Base-by-base conservation (phyloP, 1,140 invertebrate species). In the Archivesica marissinica region DNA sequence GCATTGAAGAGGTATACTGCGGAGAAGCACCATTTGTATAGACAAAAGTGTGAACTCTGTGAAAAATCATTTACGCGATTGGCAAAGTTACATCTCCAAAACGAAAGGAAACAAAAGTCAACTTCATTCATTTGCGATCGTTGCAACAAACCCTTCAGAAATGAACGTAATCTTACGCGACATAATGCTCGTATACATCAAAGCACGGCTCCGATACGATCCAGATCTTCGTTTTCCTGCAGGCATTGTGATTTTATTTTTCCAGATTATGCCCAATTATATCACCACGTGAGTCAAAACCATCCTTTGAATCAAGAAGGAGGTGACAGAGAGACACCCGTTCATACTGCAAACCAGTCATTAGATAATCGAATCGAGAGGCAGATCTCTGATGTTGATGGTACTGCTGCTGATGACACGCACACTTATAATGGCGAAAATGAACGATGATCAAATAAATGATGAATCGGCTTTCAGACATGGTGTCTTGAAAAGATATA, bases 251-350 rank as follows among this genome's bases (percentile, higher is more conserved):
- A 79, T 1, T 20, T n/a, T 20, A 20, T n/a, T 30, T 79, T 79
- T 38, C 2, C 28, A 6, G 33, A 50, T 47, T 79, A 79, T n/a
- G 28, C 1, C 25, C 3, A 79, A 56, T 59, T 79, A 38, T 79
- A 66, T 66, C 76, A 41, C 44, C 77, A 79, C 50, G 77, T 79
- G 41, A 50, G 20, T 66, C 38, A 79, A 38, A 64, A 52, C 52
- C 77, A 79, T 59, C 77, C 77, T 4, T 50, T 79, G 30, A 50
- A 79, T 64, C 77, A 79, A 47, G 39, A 54, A 38, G 77, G 77
- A 61, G 75, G 75, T 13, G 30, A 38, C 7, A 56, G 39, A 3
- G 75, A 3, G 13, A 17, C 41, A 44, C n/a, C 33, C 38, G 30
- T 35, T 39, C 54, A 54, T 39, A 54, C 56, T 30, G 39, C 25